Base-by-base conservation (phyloP, 2,888 invertebrate genomes). In the Stenurella melanura region DNA sequence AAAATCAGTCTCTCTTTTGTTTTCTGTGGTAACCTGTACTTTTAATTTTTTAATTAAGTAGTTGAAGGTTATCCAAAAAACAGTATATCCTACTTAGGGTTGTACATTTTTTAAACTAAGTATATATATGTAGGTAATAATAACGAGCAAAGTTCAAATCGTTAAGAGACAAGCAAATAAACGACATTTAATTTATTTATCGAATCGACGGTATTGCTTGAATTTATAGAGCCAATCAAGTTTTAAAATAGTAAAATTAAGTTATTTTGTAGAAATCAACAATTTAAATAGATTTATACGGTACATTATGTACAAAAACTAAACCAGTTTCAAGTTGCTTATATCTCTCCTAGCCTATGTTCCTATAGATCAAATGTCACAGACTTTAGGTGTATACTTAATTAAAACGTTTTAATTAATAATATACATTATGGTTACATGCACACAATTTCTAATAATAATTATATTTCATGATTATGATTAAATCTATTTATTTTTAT, bases 371-470 rank as follows among this genome's bases (percentile, higher is more conserved):
- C 30, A 69, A 69, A 34, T 57, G 69, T 57, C 69, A 57, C 17
- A 69, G 57, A 58, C 58, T 7, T 15, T 34, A 30, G n/a, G 30
- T 7, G 34, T 57, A 69, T 19, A 58, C 12, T 69, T 69, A 69
- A 69, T 69, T 69, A 58, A 38, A 69, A 70, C 60, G 42, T 70
- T 70, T 42, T 60, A 60, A 70, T 70, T 70, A 60, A 58, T 70
- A 57, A 38, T 42, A 21, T 42, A 26, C 5, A 60, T 11, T 50
- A 38, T 70, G 42, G 60, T 60, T 60, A 60, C 60, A 9, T 42
- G 60, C 60, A 21, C 60, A 70, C 34, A 70, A 11, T 70, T 70
- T 70, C 70, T 70, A 56, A 18, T 57, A 70, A 70, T 58, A 70
- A 70, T 70, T 70, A 42, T 60, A 70, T 60, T 60, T 50, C 12